Base-by-base conservation (phyloP, 1,140 invertebrate genomes). In the Listronotus oregonensis region DNA sequence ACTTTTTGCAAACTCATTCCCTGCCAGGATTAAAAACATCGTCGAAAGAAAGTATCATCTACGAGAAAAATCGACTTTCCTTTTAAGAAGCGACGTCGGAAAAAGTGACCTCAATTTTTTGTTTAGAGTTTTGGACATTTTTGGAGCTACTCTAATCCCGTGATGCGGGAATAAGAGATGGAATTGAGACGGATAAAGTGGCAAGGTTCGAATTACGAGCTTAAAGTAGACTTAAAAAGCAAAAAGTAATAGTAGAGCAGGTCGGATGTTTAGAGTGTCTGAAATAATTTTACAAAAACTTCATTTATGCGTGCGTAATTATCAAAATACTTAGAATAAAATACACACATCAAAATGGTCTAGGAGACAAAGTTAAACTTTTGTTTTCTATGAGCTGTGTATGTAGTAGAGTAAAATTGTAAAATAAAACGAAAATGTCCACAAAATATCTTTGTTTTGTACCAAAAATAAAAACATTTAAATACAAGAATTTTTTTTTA, bases 41-140 rank as follows among this genome's bases (percentile, higher is more conserved):
- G 57, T 37, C 34, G 34, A 3, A 37, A 37, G 11, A 37, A 12
- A 37, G 34, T 47, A 31, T 59, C 57, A 59, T 59, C 47, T 49
- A 59, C 31, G 12, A 21, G 31, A 47, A 37, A 59, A 43, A 59
- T 59, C 57, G 57, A 49, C 57, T 59, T 44, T 11, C 43, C 49
- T 51, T 31, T 51, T 21, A 51, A 39, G 47, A 21, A 47, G 43
- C 43, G 43, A 31, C 43, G 47, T 27, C 27, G 46, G 17, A 59
- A 59, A 59, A 59, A 59, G 57, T 59, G 57, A 59, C 57, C 57
- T 39, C 57, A 37, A 59, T 59, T 59, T 58, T 58, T 58, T 58
- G 34, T 31, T 58, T 56, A 4, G 11, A 21, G 21, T 27, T 27
- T 27, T 27, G 21, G 21, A 32, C 14, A 17, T 40, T 32, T 55